A percentile compares a stretch with the other conserved stretches of the same genome.
Evolutionary conservation across 2,888 invertebrate genomes (phyloP).

Genomic region (Hypselothyrea guttata): DNA sequence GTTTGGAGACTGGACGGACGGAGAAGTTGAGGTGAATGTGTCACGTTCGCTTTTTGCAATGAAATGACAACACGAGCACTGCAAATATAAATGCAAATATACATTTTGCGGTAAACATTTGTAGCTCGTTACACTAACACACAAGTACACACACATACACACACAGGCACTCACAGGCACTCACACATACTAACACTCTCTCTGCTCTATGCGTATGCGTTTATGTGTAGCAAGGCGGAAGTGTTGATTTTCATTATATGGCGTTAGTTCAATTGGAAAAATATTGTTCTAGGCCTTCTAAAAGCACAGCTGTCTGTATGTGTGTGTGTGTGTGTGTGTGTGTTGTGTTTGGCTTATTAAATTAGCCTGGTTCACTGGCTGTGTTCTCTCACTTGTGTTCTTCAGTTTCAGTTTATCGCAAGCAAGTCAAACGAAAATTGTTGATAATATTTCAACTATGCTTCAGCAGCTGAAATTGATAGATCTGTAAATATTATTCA

Average conservation of each 20-base stretch:
- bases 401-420: constrained; percentile 28
- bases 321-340: constrained; percentile 10
- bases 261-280: constrained; percentile 68
- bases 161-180: not conserved
- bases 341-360: constrained; percentile 63
- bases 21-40: constrained; percentile 50
- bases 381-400: constrained; percentile 28
- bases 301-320: not conserved
- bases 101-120: constrained; percentile 69
- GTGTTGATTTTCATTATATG: constrained; percentile 72
- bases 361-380: constrained; percentile 63
- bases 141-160: constrained; percentile 22
- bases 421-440: constrained; percentile 62
- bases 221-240: constrained; percentile 54
- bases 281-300: constrained; percentile 40
- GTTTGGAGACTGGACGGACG: constrained; percentile 16
- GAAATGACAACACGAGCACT: constrained; percentile 50
- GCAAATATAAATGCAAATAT: constrained; percentile 68
- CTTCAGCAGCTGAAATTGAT: constrained; percentile 19
- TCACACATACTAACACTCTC: not conserved
- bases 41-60: constrained; percentile 64
- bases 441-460: constrained; percentile 52
- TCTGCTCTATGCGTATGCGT: constrained; percentile 25
- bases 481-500: constrained; percentile 1
- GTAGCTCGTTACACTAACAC: constrained; percentile 61